phyloP scores from a whole-genome alignment of 2,113 vertebrate species.

The Psephotus haematonotus region DNA sequence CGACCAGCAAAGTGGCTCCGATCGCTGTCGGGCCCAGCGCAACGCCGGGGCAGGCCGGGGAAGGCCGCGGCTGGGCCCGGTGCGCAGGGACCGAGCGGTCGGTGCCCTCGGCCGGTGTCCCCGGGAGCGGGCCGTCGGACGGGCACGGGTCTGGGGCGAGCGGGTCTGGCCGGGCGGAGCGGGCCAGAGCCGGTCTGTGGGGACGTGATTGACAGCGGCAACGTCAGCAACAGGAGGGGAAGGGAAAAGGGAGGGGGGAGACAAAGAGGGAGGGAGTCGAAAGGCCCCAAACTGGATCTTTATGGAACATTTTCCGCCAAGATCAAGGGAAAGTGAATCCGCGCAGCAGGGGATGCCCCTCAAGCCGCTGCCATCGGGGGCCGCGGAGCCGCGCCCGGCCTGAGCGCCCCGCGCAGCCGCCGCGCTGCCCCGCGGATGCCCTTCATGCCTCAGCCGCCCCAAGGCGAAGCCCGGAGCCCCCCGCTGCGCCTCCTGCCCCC shows the following conservation, averaged over 20 bases:
- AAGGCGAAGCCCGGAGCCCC: conserved; percentile 9
- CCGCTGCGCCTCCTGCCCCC: conserved; percentile 24
- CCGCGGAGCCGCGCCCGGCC: conserved; percentile 29
- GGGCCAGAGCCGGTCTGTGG: background rate
- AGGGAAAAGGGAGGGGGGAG: conserved; percentile 61
- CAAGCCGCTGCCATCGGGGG: conserved; percentile 45
- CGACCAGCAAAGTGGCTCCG: background rate
- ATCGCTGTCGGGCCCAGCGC: background rate
- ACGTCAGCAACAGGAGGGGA: conserved; percentile 70
- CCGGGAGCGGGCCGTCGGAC: background rate
- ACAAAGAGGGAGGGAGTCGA: conserved; percentile 64
- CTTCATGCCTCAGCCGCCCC: conserved; percentile 44
- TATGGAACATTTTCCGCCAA: conserved; percentile 66
- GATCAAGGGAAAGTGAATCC: conserved; percentile 75
- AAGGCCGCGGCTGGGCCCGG: background rate
- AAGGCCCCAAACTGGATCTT: conserved; percentile 75
- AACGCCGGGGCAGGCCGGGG: background rate
- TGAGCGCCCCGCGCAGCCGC: background rate
- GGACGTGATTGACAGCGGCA: conserved; percentile 68
- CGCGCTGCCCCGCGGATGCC: conserved; percentile 32
- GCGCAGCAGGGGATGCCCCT: conserved; percentile 49
- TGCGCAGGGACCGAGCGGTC: background rate
- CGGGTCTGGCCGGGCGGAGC: conserved; percentile 1
- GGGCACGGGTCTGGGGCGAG: background rate
- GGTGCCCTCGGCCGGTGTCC: background rate